Base-by-base conservation (phyloP, 2,888 invertebrate species). In the Lycocerus yunnanus region DNA sequence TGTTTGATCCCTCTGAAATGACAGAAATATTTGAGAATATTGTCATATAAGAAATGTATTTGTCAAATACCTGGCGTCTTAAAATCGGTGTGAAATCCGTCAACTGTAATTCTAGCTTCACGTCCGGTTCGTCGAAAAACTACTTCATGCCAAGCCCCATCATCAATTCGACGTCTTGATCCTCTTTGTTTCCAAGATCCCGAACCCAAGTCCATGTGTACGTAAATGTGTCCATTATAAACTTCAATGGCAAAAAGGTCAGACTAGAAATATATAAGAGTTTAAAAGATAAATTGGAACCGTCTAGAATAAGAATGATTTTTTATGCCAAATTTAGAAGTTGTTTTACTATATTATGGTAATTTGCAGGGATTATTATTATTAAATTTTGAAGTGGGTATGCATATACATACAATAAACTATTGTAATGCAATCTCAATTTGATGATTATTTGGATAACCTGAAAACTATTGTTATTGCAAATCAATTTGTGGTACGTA, bases 181-280 rank as follows among this genome's bases (percentile, higher is more conserved):
- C 95, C 95, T 81, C 96, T 91, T 69, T 97, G 93, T 83, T 96
- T 93, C 3, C 95, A 92, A 0, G 95, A 93, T 0, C 98, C 98
- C 3, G 97, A 95, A 0, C 98, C 98, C 66, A 98, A 90, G 85
- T 98, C 97, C 83, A 97, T 89, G 82, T 98, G 95, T 16, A 98
- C 92, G 88, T 96, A 97, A 78, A 99, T 92, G 86, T 97, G 95
- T 0, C 98, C 97, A 80, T 96, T 96, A 79, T 98, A 90, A 81
- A 99, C 90, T 87, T 99, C 99, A 80, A 99, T 93, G 1, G 97
- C 97, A 84, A 99, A 95, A 69, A 97, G 91, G 86, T 98, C 97
- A 68, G 94, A 92, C 94, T 96, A 89, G 2, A 84, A 83, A 79
- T n/a, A 43, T 43, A 43, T 43, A n/a, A 43, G 43, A 43, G 43